Percentiles rank a stretch among this genome's conserved stretches.
Conservation (phyloP, 1,140 invertebrate species). For the Cataglyphis hispanica region DNA sequence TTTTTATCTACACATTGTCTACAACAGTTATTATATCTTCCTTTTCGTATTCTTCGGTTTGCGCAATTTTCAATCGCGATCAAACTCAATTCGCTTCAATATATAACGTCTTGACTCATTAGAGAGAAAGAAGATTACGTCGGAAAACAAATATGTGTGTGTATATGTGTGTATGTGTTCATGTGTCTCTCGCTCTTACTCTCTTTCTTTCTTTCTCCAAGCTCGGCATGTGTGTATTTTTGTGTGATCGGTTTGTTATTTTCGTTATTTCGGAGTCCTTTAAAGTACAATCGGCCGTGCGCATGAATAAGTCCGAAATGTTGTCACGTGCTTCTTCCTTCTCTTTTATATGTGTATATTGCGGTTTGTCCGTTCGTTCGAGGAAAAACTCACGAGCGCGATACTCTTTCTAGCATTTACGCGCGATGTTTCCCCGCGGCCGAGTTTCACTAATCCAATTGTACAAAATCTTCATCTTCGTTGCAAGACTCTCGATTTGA, state of each 20-base stretch:
- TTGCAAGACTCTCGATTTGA: neutral
- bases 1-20: constrained; percentile 77
- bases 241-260: constrained; percentile 24
- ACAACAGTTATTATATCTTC: constrained; percentile 63
- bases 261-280: constrained; percentile 31
- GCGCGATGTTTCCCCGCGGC: constrained; percentile 14
- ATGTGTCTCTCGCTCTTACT: constrained; percentile 5
- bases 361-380: neutral
- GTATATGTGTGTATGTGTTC: neutral
- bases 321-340: constrained; percentile 16
- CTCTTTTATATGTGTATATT: neutral
- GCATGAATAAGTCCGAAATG: constrained; percentile 28
- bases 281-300: constrained; percentile 50
- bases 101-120: constrained; percentile 33
- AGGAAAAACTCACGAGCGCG: neutral
- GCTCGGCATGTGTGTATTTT: neutral
- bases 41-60: constrained; percentile 37
- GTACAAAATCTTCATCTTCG: neutral
- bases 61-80: constrained; percentile 34
- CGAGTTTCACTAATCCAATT: constrained; percentile 29
- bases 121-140: constrained; percentile 42
- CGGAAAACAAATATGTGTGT: neutral
- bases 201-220: constrained; percentile 16
- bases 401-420: constrained; percentile 7
- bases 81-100: constrained; percentile 14